A percentile compares a stretch with the other conserved stretches of the same genome.
These are phyloP conservation scores for Xylophagus ater DNA, from an alignment of 2,888 invertebrate species.

Conservation along the genomic window DNA sequence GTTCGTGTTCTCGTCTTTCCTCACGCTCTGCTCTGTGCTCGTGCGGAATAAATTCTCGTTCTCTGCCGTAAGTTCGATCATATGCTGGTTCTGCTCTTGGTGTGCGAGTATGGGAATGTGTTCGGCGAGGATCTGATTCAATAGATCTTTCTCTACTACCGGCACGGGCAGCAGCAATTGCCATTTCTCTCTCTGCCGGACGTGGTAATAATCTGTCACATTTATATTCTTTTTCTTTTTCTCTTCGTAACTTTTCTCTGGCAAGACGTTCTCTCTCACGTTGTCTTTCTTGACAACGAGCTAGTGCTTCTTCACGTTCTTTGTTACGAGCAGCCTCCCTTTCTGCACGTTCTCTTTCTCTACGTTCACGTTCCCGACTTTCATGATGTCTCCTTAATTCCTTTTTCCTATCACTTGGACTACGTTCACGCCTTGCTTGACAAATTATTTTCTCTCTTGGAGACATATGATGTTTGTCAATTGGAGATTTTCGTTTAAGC, in stretches of 20 bases:
- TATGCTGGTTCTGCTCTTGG: conserved; percentile 13
- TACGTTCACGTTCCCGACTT: conserved; percentile 47
- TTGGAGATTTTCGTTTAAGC: conserved; percentile 33
- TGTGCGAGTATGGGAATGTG: conserved; percentile 13
- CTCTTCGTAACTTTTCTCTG: conserved; percentile 40
- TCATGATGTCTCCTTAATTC: conserved; percentile 30
- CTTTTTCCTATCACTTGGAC: conserved; percentile 22
- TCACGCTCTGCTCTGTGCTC: conserved; percentile 29
- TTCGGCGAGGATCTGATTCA: conserved; percentile 13
- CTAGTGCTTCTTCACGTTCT: conserved; percentile 52
- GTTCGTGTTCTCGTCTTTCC: conserved; percentile 26
- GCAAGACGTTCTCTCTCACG: conserved; percentile 43
- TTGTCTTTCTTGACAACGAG: conserved; percentile 53
- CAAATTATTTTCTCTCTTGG: conserved; percentile 36
- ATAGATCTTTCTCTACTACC: conserved; percentile 34
- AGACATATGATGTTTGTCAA: conserved; percentile 30
- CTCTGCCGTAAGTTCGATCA: conserved; percentile 25
- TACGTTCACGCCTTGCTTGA: conserved; percentile 35
- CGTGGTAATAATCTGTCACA: conserved; percentile 52
- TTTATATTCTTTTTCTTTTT: conserved; percentile 40
- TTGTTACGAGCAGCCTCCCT: conserved; percentile 49
- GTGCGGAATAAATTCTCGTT: conserved; percentile 23
- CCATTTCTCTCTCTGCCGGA: conserved; percentile 52
- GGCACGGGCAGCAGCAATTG: conserved; percentile 43
- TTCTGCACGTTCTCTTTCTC: conserved; percentile 43